phyloP scores from a whole-genome alignment of 2,797 vertebrate genomes.

The Myotis daubentonii region DNA sequence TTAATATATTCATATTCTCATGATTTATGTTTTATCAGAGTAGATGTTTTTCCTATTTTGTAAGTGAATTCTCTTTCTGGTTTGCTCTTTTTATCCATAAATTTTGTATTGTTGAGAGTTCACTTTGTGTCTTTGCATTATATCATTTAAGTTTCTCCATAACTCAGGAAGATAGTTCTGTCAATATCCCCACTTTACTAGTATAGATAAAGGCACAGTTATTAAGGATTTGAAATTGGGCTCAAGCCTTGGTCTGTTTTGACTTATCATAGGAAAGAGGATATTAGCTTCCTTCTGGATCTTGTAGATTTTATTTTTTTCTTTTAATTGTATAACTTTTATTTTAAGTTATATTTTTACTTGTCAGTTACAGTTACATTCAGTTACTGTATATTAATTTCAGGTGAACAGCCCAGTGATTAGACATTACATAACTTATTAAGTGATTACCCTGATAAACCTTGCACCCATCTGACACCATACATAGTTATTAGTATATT shows the following conservation, averaged over 20 bases:
- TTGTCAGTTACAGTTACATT: neutral
- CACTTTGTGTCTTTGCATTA: neutral
- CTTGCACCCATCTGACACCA: neutral
- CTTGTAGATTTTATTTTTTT: neutral
- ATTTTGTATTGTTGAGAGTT: constrained; percentile 20
- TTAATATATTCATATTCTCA: neutral
- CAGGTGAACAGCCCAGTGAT: neutral
- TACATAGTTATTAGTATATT: neutral
- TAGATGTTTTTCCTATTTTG: neutral
- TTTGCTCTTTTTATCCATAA: neutral
- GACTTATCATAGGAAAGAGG: neutral
- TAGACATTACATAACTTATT: neutral
- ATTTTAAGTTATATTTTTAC: neutral
- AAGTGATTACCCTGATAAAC: neutral
- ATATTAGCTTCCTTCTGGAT: neutral
- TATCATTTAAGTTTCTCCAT: constrained; percentile 10
- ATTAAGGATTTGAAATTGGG: neutral
- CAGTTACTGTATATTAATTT: neutral
- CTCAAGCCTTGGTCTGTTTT: neutral
- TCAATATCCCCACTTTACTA: neutral
- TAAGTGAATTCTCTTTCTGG: neutral
- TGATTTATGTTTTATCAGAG: neutral
- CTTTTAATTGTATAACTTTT: neutral
- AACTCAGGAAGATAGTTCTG: neutral
- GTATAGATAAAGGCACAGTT: neutral